phyloP scores from a whole-genome alignment of 2,797 vertebrate species.

The Acipenser transmontanus region DNA sequence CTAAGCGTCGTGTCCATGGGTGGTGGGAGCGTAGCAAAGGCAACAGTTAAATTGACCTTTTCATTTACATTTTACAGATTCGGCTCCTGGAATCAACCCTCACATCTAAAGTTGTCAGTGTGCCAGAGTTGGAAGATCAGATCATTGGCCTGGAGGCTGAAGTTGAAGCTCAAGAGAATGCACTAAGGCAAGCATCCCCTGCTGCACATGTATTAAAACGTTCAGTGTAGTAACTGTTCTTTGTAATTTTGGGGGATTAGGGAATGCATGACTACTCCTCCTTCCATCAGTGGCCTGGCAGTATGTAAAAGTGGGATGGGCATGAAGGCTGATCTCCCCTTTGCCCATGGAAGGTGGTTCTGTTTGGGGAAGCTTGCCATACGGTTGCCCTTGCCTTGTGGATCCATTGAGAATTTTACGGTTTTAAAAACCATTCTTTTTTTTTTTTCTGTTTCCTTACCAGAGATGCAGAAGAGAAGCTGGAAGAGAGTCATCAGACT shows the following conservation, averaged over 20 bases:
- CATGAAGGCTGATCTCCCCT: too few species aligned
- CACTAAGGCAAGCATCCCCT: constrained; percentile 65
- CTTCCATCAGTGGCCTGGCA: too few species aligned
- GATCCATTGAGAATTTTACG: neutral
- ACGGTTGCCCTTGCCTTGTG: neutral
- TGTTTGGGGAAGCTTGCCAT: neutral
- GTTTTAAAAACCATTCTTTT: constrained; percentile 1
- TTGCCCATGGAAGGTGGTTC: neutral
- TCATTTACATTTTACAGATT: constrained; percentile 46
- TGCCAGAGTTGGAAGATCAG: constrained; percentile 65
- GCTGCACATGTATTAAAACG: too few species aligned
- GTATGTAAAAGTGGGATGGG: too few species aligned
- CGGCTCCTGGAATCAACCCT: constrained; percentile 47
- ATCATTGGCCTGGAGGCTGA: constrained; percentile 70
- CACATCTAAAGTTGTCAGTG: constrained; percentile 41
- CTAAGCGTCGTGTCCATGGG: too few species aligned
- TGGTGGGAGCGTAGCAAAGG: too few species aligned
- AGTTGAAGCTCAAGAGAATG: constrained; percentile 67
- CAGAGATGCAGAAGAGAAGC: constrained; percentile 71
- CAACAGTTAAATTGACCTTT: too few species aligned
- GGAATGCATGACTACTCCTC: too few species aligned
- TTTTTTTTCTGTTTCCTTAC: constrained; percentile 26
- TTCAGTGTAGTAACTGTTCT: too few species aligned
- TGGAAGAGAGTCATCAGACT: constrained; percentile 61
- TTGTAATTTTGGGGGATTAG: too few species aligned